Evolutionary conservation across 2,797 vertebrate genomes (phyloP), one percentile per base, ranked within the genome.

Genomic region (Scarus forsteni): DNA sequence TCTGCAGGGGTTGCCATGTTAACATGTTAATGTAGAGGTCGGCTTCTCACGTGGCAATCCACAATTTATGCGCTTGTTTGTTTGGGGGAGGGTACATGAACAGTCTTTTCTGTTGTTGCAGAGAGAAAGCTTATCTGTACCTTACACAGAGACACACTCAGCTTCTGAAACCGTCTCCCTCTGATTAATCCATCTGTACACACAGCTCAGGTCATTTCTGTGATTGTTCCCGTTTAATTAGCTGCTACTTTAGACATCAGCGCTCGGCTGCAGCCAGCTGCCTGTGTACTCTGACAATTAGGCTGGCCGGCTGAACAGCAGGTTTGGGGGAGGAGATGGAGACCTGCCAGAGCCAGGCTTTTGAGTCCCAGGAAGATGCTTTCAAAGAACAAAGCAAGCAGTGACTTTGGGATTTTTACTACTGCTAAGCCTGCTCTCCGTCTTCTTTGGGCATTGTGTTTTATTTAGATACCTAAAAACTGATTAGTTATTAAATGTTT

Each of bases 291-390:
- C 62, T 40, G 50, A 43, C 59, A 61, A 48, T 64, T 53, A 14
- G 49, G 60, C 36, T 50, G 57, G 13, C 46, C 50, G 54, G 66
- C 3, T 54, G 54, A 72, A 45, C 77, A 83, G 77, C 66, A 59
- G 79, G 63, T 50, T 73, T 4, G 27, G 60, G 54, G 72, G 62
- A 80, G 73, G 59, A 60, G 61, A 43, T 59, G 60, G 70, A 76
- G 44, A 64, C 16, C 18, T 73, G 75, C 76, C 73, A 75, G 61
- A 49, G 57, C 2, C 0, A 73, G 45, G 43, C 59, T 60, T 66
- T 54, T 16, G 19, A 68, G 51, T 61, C 5, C 0, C 15, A 53
- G 18, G 49, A 51, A 57, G 45, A 71, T 48, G 13, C 12, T 55
- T 73, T 73, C 11, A 63, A 81, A 67, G 49, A 60, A 15, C 40